Evolutionary conservation across 2,797 vertebrate genomes (phyloP).

Genomic region (Lutjanus argentimaculatus): DNA sequence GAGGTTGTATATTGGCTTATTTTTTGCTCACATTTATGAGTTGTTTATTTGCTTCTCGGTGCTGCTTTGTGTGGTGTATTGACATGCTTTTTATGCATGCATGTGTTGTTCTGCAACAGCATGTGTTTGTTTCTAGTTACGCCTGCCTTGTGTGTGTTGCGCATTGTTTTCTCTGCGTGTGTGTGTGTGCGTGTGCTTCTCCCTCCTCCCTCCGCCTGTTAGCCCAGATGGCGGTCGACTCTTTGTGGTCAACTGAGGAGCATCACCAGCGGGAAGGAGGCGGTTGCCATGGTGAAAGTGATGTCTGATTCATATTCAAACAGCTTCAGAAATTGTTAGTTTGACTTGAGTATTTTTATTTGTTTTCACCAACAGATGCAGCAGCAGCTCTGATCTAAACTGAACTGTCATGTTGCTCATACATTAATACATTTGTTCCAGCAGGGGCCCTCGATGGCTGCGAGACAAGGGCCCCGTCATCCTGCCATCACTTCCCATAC

Average conservation of each 20-base stretch:
- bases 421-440: not conserved
- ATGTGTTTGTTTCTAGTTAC: not conserved
- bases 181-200: not conserved
- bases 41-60: not conserved
- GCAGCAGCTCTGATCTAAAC: not conserved
- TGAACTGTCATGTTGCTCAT: not conserved
- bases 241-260: slow-evolving; percentile 45
- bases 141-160: not conserved
- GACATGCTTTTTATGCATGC: not conserved
- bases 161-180: not conserved
- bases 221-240: slow-evolving; percentile 56
- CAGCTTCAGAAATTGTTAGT: not conserved
- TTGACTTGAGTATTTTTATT: not conserved
- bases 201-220: slow-evolving; percentile 16
- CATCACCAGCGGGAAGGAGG: slow-evolving; percentile 42
- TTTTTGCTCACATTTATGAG: not conserved
- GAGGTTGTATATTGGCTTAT: not conserved
- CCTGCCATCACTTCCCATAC: not conserved
- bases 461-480: not conserved
- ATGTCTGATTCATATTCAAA: slow-evolving; percentile 14
- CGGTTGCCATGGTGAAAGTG: slow-evolving; percentile 61
- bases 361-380: not conserved
- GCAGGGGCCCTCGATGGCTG: not conserved
- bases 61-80: no score
- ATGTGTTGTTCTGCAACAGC: not conserved